Base-by-base conservation (phyloP, 1,140 invertebrate species). In the Zelostemma sp. region DNA sequence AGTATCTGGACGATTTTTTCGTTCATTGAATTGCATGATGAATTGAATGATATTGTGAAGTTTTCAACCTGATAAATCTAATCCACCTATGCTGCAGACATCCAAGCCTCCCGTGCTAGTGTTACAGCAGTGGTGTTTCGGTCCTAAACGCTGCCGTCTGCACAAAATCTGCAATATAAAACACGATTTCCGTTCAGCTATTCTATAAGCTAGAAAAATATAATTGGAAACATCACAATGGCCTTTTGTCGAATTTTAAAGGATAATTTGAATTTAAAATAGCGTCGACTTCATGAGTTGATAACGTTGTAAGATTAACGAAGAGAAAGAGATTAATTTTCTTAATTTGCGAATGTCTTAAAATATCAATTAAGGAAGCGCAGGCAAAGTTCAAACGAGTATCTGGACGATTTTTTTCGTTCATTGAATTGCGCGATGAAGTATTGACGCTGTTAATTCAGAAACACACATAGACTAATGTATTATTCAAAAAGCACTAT, bases 61-160 rank as follows among this genome's bases (percentile, higher is more conserved):
- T 25, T 25, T 25, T 25, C 8, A 25, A 85, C 84, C 83, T 76
- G 83, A 84, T 73, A 85, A 75, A 59, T 85, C 83, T 60, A 82
- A 66, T 45, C 83, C 84, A 14, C 73, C 78, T 58, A 85, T 81
- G 35, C 80, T 84, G 65, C 81, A 83, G 19, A 85, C 75, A 47
- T 85, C 83, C 11, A 85, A 55, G 14, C 80, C 81, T 6, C 76
- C 81, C 3, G 82, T 83, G 51, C 80, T 85, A 0, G 82, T 84
- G 0, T 78, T 71, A 53, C 84, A 86, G 50, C 85, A 86, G 53
- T 83, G 80, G 40, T 84, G 77, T 45, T 85, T 86, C 43, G 79
- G 55, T 53, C 75, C 74, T 49, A 82, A 73, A 41, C 77, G 77
- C 66, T 81, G 81, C 50, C 72, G 72, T 68, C 80, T 78, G 73